These are phyloP conservation scores for Hesperophylax magnus DNA, from an alignment of 1,140 invertebrate genomes.

Conservation along the genomic window DNA sequence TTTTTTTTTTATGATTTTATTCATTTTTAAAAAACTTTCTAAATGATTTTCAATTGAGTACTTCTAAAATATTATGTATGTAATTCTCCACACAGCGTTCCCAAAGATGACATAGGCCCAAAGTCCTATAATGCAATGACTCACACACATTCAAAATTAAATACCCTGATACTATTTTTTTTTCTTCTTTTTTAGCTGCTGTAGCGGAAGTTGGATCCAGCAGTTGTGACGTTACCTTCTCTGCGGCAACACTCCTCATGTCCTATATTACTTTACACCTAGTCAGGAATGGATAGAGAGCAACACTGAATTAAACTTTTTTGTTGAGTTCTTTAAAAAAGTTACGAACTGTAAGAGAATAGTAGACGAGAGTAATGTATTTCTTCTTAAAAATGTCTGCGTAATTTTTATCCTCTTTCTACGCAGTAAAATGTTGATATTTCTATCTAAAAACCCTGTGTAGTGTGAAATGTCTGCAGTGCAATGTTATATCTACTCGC, in stretches of 20 bases:
- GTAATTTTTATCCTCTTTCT: background rate
- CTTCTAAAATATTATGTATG: too few relatives aligned
- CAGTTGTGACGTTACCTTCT: background rate
- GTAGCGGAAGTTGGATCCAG: background rate
- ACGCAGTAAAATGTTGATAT: background rate
- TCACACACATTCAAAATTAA: too few relatives aligned
- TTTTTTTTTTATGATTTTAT: slow-evolving; percentile 35
- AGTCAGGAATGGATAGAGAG: slow-evolving; percentile 43
- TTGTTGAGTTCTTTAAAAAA: background rate
- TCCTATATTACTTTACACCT: slow-evolving; percentile 38
- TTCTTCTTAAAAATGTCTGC: background rate
- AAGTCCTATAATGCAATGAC: too few relatives aligned
- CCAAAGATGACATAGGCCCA: too few relatives aligned
- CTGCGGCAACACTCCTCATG: slow-evolving; percentile 18
- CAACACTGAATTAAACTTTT: background rate
- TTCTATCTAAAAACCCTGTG: background rate
- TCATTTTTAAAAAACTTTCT: background rate
- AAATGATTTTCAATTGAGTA: too few relatives aligned
- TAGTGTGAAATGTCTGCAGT: background rate
- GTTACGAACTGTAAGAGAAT: too few relatives aligned
- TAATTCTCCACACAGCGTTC: too few relatives aligned
- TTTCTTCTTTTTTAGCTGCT: too few relatives aligned
- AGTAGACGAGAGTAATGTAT: too few relatives aligned
- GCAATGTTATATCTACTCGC: background rate
- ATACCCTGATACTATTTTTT: too few relatives aligned